Percentiles rank a stretch among this genome's conserved stretches.
Evolutionary conservation across 2,113 vertebrate genomes (phyloP).

Genomic region (Chaenocephalus aceratus): DNA sequence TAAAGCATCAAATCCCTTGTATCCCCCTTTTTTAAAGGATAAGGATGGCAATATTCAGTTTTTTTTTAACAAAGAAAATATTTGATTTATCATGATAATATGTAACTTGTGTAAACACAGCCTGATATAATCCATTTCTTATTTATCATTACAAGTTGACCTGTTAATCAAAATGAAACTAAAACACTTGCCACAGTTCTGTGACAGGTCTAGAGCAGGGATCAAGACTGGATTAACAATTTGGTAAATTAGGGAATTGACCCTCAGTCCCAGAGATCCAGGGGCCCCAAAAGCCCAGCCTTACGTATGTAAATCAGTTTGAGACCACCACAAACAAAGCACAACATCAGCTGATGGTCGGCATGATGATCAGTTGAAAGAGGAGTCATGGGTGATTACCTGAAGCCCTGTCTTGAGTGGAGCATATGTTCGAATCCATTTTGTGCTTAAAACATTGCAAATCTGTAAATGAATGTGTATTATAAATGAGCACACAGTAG

Average conservation of each 20-base stretch:
- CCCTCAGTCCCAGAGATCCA: background rate
- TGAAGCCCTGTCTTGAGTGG: background rate
- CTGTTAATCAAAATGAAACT: background rate
- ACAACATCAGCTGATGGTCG: background rate
- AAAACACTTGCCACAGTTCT: background rate
- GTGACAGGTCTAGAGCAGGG: background rate
- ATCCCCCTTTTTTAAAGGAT: background rate
- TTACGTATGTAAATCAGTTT: background rate
- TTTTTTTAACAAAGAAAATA: background rate
- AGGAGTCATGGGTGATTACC: background rate
- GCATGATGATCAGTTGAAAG: background rate
- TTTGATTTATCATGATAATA: background rate
- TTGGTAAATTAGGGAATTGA: background rate
- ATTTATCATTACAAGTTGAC: background rate
- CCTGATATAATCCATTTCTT: background rate
- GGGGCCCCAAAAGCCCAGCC: background rate
- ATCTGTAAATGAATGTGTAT: background rate
- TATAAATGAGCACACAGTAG: background rate
- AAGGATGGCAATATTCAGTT: background rate
- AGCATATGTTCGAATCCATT: conserved; percentile 1
- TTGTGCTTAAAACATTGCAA: too few species aligned
- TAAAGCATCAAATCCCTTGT: too few species aligned
- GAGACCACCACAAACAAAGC: background rate
- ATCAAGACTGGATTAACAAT: background rate
- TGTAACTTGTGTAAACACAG: background rate